Evolutionary conservation across 2,797 vertebrate genomes (phyloP).

Genomic region (Chelmon rostratus): DNA sequence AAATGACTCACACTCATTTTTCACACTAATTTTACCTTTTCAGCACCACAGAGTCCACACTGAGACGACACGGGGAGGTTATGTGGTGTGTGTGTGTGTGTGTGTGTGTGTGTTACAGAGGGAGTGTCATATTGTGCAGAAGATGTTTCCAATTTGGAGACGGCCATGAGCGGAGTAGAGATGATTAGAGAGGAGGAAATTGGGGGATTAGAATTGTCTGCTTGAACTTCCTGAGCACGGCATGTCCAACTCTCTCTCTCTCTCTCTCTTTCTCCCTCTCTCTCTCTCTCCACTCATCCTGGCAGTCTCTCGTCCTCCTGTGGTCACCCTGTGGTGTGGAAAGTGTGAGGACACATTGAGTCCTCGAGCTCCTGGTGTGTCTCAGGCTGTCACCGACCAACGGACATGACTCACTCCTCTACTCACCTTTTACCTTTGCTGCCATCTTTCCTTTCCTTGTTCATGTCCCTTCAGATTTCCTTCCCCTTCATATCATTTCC

Average conservation of each 20-base stretch:
- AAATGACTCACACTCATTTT: constrained; percentile 37
- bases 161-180: constrained; percentile 89
- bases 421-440: constrained; percentile 18
- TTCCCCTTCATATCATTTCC: not conserved
- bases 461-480: not conserved
- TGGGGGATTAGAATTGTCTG: constrained; percentile 99
- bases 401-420: constrained; percentile 61
- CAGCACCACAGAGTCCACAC: constrained; percentile 29
- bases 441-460: constrained; percentile 42
- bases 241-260: constrained; percentile 71
- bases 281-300: constrained; percentile 24
- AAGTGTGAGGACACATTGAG: constrained; percentile 50
- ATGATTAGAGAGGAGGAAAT: constrained; percentile 99
- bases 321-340: constrained; percentile 39
- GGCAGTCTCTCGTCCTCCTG: constrained; percentile 38
- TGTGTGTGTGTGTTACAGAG: constrained; percentile 58
- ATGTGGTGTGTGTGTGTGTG: constrained; percentile 20
- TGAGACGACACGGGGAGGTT: constrained; percentile 24
- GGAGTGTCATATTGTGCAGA: constrained; percentile 69
- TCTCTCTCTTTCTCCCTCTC: constrained; percentile 1
- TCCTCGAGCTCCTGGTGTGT: constrained; percentile 48
- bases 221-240: constrained; percentile 96
- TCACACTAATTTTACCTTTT: constrained; percentile 54
- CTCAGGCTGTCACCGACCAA: constrained; percentile 55
- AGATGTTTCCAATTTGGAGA: constrained; percentile 96